Conservation (phyloP, 2,113 vertebrate species). For the Cryptotis parvus region DNA sequence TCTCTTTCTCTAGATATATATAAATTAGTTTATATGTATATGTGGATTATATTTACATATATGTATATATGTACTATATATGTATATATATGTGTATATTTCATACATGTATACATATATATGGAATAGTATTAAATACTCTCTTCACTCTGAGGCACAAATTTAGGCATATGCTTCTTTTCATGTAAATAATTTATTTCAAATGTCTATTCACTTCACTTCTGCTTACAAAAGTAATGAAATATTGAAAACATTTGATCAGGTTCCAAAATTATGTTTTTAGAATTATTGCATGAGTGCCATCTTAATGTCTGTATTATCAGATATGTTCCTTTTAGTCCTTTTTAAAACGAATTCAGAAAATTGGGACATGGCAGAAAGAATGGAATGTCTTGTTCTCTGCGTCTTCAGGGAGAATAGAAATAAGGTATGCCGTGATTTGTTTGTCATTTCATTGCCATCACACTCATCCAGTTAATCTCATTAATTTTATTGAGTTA, state of each 20-base stretch:
- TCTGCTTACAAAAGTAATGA: not conserved
- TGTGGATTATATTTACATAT: too few species aligned
- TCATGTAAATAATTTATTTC: not conserved
- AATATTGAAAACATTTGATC: not conserved
- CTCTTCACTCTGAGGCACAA: not conserved
- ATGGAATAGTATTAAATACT: not conserved
- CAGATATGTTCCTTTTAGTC: not conserved
- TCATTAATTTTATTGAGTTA: not conserved
- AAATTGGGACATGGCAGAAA: not conserved
- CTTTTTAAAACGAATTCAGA: not conserved
- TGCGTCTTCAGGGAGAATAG: not conserved
- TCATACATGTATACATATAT: not conserved
- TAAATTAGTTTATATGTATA: too few species aligned
- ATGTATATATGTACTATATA: too few species aligned
- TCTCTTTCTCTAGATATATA: too few species aligned
- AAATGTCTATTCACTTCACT: not conserved
- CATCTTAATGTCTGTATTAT: not conserved
- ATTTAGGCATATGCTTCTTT: not conserved
- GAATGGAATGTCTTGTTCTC: not conserved
- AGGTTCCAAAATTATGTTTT: not conserved
- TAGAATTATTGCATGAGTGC: not conserved
- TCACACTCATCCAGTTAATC: not conserved
- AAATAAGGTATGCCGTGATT: not conserved
- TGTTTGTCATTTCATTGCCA: conserved; percentile 36
- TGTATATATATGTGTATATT: too few species aligned